These are phyloP conservation scores for Aricia artaxerxes DNA, from an alignment of 2,888 invertebrate genomes.

Conservation along the genomic window DNA sequence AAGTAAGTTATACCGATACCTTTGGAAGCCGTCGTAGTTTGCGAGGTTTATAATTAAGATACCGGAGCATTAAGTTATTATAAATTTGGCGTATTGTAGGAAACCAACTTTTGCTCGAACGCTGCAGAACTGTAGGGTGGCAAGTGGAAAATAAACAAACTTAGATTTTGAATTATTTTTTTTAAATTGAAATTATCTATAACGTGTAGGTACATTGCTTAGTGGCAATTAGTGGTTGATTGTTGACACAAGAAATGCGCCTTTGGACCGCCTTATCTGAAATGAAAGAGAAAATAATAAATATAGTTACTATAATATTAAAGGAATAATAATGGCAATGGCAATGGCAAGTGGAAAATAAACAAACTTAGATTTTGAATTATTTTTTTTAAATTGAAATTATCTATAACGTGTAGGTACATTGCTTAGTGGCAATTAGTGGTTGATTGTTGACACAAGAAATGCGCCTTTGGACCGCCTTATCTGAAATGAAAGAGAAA, in stretches of 20 bases:
- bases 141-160: neutral
- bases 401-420: neutral
- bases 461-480: neutral
- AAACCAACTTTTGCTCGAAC: slow-evolving; percentile 16
- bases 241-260: neutral
- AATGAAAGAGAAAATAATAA: neutral
- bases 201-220: neutral
- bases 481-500: neutral
- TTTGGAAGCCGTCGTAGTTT: slow-evolving; percentile 14
- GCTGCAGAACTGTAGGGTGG: neutral
- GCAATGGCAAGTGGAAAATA: too few species aligned
- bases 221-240: neutral
- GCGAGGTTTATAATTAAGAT: slow-evolving; percentile 38
- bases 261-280: neutral
- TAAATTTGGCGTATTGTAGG: slow-evolving; percentile 66
- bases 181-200: neutral
- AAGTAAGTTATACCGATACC: neutral
- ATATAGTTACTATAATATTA: neutral
- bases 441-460: neutral
- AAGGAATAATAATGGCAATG: too few species aligned
- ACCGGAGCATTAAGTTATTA: slow-evolving; percentile 72
- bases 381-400: neutral
- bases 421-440: too few species aligned
- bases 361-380: too few species aligned
- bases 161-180: neutral